phyloP scores from a whole-genome alignment of 1,140 invertebrate species.

The Lineus longissimus region DNA sequence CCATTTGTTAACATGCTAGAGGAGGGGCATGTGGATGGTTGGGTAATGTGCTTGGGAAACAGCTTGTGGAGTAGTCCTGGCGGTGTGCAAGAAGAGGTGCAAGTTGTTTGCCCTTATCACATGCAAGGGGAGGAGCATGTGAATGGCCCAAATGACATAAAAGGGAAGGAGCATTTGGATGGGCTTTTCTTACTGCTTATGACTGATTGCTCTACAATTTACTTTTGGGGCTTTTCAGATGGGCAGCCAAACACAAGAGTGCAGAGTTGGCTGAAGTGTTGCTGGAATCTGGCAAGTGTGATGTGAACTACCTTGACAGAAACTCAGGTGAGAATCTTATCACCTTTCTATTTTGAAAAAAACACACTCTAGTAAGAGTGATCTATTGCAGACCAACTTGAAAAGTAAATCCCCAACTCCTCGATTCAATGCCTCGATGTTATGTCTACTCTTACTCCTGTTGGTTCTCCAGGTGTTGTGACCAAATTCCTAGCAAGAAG shows the following conservation, averaged over 20 bases:
- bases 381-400: not conserved
- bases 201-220: not conserved
- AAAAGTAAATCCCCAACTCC: not conserved
- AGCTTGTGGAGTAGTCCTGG: too few species aligned
- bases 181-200: not conserved
- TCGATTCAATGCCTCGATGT: conserved; percentile 1
- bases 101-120: too few species aligned
- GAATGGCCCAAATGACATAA: conserved; percentile 10
- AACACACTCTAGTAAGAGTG: not conserved
- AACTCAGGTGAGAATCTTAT: conserved; percentile 25
- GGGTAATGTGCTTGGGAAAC: too few species aligned
- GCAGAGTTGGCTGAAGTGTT: conserved; percentile 29
- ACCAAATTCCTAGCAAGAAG: not conserved
- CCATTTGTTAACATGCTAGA: too few species aligned
- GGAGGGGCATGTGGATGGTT: too few species aligned
- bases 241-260: conserved; percentile 38
- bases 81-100: too few species aligned
- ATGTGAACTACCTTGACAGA: conserved; percentile 40
- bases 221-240: conserved; percentile 10
- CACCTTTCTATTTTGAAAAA: not conserved
- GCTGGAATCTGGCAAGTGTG: conserved; percentile 30
- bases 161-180: not conserved
- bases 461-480: too few species aligned
- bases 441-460: too few species aligned
- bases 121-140: too few species aligned